phyloP scores from a whole-genome alignment of 2,113 vertebrate species.

The Chlorodrepanis virens region DNA sequence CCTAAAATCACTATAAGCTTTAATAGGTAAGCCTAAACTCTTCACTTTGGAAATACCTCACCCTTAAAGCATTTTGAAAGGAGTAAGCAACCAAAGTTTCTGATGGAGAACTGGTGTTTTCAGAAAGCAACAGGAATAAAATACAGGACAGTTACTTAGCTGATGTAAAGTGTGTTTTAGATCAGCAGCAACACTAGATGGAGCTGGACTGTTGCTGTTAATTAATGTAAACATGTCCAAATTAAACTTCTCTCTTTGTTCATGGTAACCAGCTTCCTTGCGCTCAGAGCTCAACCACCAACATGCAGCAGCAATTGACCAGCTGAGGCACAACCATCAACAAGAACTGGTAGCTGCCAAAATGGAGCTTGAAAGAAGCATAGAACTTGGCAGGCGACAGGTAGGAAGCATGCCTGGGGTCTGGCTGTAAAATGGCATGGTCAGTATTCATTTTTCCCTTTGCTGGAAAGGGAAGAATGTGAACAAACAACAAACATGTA shows the following conservation, averaged over 20 bases:
- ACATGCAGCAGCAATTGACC: conserved; percentile 92
- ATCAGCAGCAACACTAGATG: background rate
- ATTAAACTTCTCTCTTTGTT: background rate
- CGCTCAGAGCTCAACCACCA: conserved; percentile 96
- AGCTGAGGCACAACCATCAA: conserved; percentile 89
- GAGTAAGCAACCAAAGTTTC: background rate
- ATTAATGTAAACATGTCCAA: background rate
- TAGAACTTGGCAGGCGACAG: conserved; percentile 88
- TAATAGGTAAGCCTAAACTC: background rate
- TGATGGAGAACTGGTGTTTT: background rate
- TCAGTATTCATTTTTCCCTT: background rate
- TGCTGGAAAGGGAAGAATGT: background rate
- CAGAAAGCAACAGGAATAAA: background rate
- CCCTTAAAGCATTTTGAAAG: background rate
- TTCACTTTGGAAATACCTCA: background rate
- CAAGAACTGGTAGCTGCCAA: conserved; percentile 87
- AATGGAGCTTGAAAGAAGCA: conserved; percentile 86
- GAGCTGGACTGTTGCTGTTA: background rate
- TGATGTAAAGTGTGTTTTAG: background rate
- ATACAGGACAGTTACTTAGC: background rate
- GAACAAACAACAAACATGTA: background rate
- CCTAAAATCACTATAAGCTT: background rate
- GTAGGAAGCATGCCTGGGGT: conserved; percentile 52
- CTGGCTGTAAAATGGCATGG: background rate
- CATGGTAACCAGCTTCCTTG: conserved; percentile 80